Evolutionary conservation across 1,140 invertebrate genomes (phyloP).

Genomic region (Drosophila subpulchrella): DNA sequence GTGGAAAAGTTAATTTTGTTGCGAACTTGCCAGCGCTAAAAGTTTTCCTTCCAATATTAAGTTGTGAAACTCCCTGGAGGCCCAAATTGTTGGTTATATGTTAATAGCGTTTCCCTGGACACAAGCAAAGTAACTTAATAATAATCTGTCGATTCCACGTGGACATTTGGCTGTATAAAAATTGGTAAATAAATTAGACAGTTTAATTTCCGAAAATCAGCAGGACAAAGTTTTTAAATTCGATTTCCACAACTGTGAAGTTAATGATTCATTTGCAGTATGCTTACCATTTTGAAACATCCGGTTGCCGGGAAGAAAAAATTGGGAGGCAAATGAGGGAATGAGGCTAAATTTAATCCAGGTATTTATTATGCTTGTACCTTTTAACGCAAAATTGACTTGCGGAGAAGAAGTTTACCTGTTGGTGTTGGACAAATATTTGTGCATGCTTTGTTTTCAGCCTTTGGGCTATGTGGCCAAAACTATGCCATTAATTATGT

Average conservation of each 20-base stretch:
- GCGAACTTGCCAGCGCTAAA: not conserved
- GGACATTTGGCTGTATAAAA: not conserved
- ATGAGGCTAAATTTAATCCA: not conserved
- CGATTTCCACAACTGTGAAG: too few relatives aligned
- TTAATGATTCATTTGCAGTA: too few relatives aligned
- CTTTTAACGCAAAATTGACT: too few relatives aligned
- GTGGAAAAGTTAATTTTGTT: slow-evolving; percentile 31
- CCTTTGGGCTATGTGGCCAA: too few relatives aligned
- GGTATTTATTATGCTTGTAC: not conserved
- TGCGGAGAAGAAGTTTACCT: not conserved
- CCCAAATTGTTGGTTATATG: not conserved
- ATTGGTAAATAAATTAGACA: too few relatives aligned
- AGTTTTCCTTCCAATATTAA: not conserved
- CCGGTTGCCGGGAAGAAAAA: too few relatives aligned
- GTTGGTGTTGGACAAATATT: too few relatives aligned
- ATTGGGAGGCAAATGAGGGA: not conserved
- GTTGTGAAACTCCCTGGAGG: not conserved
- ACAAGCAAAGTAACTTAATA: not conserved
- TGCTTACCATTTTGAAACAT: too few relatives aligned
- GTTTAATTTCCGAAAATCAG: too few relatives aligned
- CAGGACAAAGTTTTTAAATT: too few relatives aligned
- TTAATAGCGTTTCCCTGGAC: not conserved
- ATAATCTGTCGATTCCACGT: not conserved
- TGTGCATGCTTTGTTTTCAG: too few relatives aligned
- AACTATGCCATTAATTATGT: not conserved